A percentile compares a stretch with the other conserved stretches of the same genome.
These are phyloP conservation scores for Orestias chungarensis DNA, from an alignment of 2,797 vertebrate species.

Conservation along the genomic window DNA sequence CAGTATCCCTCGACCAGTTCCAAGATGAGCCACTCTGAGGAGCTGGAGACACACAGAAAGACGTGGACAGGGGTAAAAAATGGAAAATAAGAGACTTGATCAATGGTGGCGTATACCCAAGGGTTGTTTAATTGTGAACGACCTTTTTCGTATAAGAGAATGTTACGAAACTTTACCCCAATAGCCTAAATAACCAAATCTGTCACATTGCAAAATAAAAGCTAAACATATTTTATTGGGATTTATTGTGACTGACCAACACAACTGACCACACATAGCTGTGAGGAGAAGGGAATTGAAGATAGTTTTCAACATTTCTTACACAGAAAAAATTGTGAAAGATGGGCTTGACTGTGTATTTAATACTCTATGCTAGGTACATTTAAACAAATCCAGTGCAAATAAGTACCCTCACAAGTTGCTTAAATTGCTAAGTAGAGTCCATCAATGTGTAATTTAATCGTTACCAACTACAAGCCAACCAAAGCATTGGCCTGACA, in stretches of 20 bases:
- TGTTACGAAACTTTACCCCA: background rate
- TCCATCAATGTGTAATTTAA: too few species aligned
- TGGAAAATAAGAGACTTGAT: background rate
- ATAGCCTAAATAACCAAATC: background rate
- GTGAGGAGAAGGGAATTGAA: background rate
- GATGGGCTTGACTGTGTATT: too few species aligned
- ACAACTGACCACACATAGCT: background rate
- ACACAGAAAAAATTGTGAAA: background rate
- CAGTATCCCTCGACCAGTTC: conserved; percentile 91
- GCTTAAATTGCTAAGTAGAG: too few species aligned
- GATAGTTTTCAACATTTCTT: background rate
- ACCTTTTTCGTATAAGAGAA: background rate
- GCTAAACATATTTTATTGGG: background rate
- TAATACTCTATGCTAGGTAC: too few species aligned
- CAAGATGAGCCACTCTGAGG: conserved; percentile 92
- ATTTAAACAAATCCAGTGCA: too few species aligned
- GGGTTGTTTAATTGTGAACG: background rate
- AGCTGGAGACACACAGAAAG: conserved; percentile 74
- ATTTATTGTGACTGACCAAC: background rate
- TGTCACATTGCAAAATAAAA: background rate
- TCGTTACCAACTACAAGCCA: too few species aligned
- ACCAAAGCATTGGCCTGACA: too few species aligned
- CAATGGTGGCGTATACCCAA: background rate
- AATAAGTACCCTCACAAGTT: too few species aligned
- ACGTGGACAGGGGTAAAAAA: background rate